Base-by-base conservation (phyloP, 2,113 vertebrate species). In the Hirundichthys speculiger region DNA sequence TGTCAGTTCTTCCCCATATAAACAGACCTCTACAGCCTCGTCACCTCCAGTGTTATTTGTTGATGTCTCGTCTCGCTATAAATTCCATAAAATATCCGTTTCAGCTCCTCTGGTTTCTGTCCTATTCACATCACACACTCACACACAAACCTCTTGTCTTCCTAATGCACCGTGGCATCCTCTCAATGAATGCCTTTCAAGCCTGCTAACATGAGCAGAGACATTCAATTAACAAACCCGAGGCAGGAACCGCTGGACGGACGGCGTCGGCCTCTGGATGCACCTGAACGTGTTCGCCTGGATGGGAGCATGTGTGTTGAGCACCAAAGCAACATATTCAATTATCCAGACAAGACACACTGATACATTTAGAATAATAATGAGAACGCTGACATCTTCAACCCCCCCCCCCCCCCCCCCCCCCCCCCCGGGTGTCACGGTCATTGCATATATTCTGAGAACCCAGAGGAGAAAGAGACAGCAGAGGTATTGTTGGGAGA, bases 191-290 rank as follows among this genome's bases (percentile, higher is more conserved):
- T 48, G 73, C 79, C 53, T 79, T 75, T 73, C 68, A 73, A 50
- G 18, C 58, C 65, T 39, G 52, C 69, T 60, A 67, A 84, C 85
- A 86, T 75, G 76, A 73, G 82, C 79, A 80, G 79, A 84, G 76
- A 80, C 79, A 85, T 87, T 83, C 80, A 87, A 83, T 87, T 81
- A 85, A 84, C 65, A 4, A 69, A 74, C 64, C 75, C 61, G 56
- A 70, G 51, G 47, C 74, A 73, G 9, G 19, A 52, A 63, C 59
- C 50, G 3, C 77, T 56, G 83, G 80, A 77, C 70, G 68, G 60
- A 79, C 71, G 43, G 6, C 3, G 49, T 41, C 56, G 58, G 63
- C 40, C 45, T 49, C 24, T 46, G 38, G 27, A 13, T 27, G 69
- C 25, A 30, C 46, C 45, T 48, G 2, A 34, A 34, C 7, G 30